Percentiles rank a stretch among this genome's conserved stretches.
phyloP scores from a whole-genome alignment of 2,888 invertebrate genomes.

The Tupiocoris notatus region DNA sequence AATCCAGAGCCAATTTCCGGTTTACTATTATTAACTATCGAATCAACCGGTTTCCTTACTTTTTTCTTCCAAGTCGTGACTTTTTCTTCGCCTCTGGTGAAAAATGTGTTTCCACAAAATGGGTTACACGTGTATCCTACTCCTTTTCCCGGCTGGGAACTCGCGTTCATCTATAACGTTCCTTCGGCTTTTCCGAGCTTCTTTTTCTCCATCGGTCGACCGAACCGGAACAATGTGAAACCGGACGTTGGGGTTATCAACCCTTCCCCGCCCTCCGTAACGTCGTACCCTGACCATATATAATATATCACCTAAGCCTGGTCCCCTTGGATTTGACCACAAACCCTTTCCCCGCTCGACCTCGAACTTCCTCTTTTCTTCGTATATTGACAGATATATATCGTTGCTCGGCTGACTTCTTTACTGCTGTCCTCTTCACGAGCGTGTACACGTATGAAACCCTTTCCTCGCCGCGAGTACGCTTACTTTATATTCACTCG shows the following conservation, averaged over 20 bases:
- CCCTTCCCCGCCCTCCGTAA: not conserved
- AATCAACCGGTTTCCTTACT: too few relatives aligned
- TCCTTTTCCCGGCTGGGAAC: too few relatives aligned
- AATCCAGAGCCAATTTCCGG: too few relatives aligned
- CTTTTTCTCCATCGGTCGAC: not conserved
- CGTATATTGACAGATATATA: slow-evolving; percentile 36
- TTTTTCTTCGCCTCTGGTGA: too few relatives aligned
- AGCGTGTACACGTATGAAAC: not conserved
- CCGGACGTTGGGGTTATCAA: not conserved
- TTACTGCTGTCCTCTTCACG: slow-evolving; percentile 12
- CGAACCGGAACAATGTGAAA: not conserved
- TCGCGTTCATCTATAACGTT: too few relatives aligned
- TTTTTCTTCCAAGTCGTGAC: too few relatives aligned
- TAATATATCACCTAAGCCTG: slow-evolving; percentile 17
- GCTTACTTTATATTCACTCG: not conserved
- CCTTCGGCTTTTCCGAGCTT: not conserved
- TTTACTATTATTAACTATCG: too few relatives aligned
- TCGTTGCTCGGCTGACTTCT: slow-evolving; percentile 11
- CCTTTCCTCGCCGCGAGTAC: not conserved
- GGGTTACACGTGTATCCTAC: too few relatives aligned
- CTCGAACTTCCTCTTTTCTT: slow-evolving; percentile 15
- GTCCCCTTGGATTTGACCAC: not conserved
- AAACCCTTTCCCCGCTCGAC: not conserved
- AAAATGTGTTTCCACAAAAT: too few relatives aligned
- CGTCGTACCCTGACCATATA: slow-evolving; percentile 11